Conservation (phyloP, 2,888 invertebrate genomes). For the Paralinhomoeus sp. region DNA sequence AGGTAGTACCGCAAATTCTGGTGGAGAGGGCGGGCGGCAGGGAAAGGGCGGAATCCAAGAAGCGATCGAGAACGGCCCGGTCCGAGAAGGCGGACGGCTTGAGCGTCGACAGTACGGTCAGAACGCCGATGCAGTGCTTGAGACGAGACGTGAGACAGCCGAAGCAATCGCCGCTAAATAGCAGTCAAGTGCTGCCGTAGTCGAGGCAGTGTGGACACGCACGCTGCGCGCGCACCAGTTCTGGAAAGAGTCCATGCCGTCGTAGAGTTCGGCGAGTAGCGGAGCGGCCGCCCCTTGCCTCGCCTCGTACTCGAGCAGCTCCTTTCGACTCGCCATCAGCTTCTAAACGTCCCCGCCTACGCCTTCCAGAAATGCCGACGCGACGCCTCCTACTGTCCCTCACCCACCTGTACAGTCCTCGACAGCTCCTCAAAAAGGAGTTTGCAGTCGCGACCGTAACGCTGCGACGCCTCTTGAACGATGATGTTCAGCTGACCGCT, state of each 20-base stretch:
- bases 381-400: neutral
- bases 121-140: neutral
- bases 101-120: neutral
- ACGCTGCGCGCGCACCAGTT: too few species aligned
- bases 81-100: too few species aligned
- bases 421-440: slow-evolving; percentile 77
- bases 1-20: too few species aligned
- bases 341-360: slow-evolving; percentile 38
- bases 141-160: neutral
- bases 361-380: slow-evolving; percentile 4
- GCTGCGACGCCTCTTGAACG: slow-evolving; percentile 75
- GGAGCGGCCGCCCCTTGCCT: slow-evolving; percentile 1
- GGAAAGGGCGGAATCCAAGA: too few species aligned
- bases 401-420: slow-evolving; percentile 34
- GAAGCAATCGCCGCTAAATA: neutral
- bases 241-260: too few species aligned
- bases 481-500: slow-evolving; percentile 48
- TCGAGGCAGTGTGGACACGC: too few species aligned
- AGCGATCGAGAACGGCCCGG: too few species aligned
- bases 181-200: slow-evolving; percentile 7
- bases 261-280: too few species aligned
- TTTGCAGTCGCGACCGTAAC: slow-evolving; percentile 81
- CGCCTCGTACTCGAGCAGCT: slow-evolving; percentile 63
- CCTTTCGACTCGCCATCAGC: slow-evolving; percentile 67
- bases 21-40: too few species aligned